Evolutionary conservation across 1,140 invertebrate genomes (phyloP), one percentile per base, ranked within the genome.

Genomic region (Drosophila parabipectinata): DNA sequence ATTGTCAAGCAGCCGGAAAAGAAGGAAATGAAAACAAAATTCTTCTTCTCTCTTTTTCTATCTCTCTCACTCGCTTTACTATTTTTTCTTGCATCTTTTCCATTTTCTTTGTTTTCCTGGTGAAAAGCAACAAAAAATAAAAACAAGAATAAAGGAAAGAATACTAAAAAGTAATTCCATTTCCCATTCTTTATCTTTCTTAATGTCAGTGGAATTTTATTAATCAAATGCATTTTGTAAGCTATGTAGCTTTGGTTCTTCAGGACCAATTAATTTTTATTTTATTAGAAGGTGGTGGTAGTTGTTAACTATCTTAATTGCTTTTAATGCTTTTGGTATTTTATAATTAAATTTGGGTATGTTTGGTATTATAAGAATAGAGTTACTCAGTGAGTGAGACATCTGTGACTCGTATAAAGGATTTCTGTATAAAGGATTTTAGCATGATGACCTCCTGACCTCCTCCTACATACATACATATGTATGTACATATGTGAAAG

Each of bases 1-100:
- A 73, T 73, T 73, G 68, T 73, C 58, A 73, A 63, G 58, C 41
- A 69, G 44, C 59, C 58, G 39, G 69, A 55, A 54, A 67, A 67
- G 44, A 21, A 57, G 68, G 51, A 73, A 73, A 73, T 62, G 66
- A 50, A 61, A 53, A 62, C 24, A 52, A 73, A 55, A 73, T 53
- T 54, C 21, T 50, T 44, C 39, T 7, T 18, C 10, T 41, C n/a
- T n/a, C n/a, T 10, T 12, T 39, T 39, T 4, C 10, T 21, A 21
- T 39, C 37, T n/a, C 39, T 41, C 14, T 4, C 4, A 30, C 41
- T 53, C 37, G 34, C 14, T 45, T 47, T 6, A 3, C 3, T 56
- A 24, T 7, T 48, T 67, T 48, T 37, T 37, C 48, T 44, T 9
- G 21, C 18, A 9, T 45, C 21, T 50, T 28, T 34, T 18, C 1